phyloP scores from a whole-genome alignment of 2,113 vertebrate genomes.

The Melanocharis versteri region DNA sequence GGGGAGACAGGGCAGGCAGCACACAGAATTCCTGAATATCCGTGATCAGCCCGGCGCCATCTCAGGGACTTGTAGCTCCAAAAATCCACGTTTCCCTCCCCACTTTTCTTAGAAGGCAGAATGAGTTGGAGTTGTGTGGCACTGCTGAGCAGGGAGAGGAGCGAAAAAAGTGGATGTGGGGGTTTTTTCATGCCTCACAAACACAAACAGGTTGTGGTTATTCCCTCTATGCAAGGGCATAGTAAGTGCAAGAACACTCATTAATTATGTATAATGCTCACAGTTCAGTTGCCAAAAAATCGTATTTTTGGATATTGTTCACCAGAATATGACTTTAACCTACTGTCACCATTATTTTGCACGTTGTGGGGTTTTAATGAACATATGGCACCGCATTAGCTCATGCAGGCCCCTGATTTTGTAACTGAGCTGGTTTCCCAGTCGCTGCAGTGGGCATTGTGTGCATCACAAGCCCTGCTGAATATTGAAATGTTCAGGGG shows the following conservation, averaged over 20 bases:
- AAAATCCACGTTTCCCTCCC: not conserved
- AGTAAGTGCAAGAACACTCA: constrained; percentile 63
- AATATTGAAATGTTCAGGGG: not conserved
- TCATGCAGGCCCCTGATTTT: constrained; percentile 59
- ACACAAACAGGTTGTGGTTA: constrained; percentile 41
- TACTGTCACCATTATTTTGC: constrained; percentile 65
- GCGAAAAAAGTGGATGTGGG: not conserved
- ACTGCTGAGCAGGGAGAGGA: constrained; percentile 23
- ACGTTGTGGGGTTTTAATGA: constrained; percentile 57
- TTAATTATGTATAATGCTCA: constrained; percentile 70
- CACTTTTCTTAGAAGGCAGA: not conserved
- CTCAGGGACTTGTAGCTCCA: not conserved
- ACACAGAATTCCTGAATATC: not conserved
- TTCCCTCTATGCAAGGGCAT: constrained; percentile 48
- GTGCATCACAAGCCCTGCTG: not conserved
- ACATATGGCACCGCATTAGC: constrained; percentile 68
- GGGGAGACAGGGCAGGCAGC: not conserved
- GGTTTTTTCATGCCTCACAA: constrained; percentile 26
- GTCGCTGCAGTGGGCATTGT: not conserved
- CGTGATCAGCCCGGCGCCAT: not conserved
- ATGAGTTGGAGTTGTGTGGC: not conserved
- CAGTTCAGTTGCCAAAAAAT: constrained; percentile 54
- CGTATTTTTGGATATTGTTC: constrained; percentile 67
- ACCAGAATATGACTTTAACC: constrained; percentile 65
- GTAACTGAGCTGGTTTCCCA: constrained; percentile 13